These are phyloP conservation scores for Centropyge bicolor DNA, from an alignment of 2,797 vertebrate species.

Conservation along the genomic window DNA sequence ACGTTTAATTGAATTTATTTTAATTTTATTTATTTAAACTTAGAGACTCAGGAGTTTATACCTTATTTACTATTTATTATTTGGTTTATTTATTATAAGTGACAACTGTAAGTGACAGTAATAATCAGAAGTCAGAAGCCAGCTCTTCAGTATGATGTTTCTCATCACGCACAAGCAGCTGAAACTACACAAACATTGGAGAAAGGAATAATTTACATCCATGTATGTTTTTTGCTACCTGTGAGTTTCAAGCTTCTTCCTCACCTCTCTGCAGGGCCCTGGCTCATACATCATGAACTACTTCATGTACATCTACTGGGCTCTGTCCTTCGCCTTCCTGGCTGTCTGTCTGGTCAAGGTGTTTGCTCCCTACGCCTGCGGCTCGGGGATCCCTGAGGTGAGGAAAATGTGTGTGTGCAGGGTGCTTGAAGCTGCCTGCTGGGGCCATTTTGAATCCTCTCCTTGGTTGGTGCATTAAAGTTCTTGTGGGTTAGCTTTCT, in stretches of 20 bases:
- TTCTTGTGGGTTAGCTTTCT: not conserved
- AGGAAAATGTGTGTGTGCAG: conserved; percentile 47
- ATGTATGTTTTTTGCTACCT: not conserved
- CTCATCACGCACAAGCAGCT: not conserved
- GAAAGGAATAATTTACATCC: not conserved
- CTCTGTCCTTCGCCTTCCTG: conserved; percentile 96
- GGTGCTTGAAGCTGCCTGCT: not conserved
- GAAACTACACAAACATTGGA: too few relatives aligned
- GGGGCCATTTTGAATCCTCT: not conserved
- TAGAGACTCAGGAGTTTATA: too few relatives aligned
- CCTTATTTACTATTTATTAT: too few relatives aligned
- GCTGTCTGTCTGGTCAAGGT: conserved; percentile 97
- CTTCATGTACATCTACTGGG: conserved; percentile 99
- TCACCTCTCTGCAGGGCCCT: conserved; percentile 89
- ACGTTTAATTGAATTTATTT: not conserved
- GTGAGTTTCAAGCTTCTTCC: not conserved
- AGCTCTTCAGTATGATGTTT: too few relatives aligned
- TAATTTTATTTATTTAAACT: not conserved
- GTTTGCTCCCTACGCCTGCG: conserved; percentile 98
- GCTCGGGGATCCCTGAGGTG: conserved; percentile 99
- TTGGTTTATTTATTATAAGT: too few relatives aligned
- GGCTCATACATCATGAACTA: conserved; percentile 99
- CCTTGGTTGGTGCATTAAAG: not conserved
- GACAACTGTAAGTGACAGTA: too few relatives aligned
- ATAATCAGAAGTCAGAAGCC: too few relatives aligned